Conservation (phyloP, 2,888 invertebrate genomes). For the Bellardia bayeri region DNA sequence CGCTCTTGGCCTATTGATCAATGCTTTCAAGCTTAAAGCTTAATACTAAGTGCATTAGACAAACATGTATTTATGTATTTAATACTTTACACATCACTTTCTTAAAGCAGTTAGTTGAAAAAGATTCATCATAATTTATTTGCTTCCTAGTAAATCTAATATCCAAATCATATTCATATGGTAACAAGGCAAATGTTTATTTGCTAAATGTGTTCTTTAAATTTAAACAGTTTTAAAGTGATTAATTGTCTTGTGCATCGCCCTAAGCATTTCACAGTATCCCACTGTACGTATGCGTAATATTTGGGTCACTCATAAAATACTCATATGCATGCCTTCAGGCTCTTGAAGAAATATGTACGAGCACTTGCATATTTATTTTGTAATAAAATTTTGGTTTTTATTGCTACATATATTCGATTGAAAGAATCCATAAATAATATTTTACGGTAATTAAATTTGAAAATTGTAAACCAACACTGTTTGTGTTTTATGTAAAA, state of each 20-base stretch:
- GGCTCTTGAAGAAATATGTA: neutral
- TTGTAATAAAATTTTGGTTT: slow-evolving; percentile 3
- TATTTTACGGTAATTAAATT: neutral
- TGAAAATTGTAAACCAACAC: neutral
- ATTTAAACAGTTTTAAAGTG: neutral
- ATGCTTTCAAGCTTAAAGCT: slow-evolving; percentile 1
- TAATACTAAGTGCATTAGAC: neutral
- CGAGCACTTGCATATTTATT: neutral
- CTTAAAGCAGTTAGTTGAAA: neutral
- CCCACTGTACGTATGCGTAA: neutral
- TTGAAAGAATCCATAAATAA: neutral
- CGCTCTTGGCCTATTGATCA: slow-evolving; percentile 13
- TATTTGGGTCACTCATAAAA: neutral
- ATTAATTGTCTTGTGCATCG: neutral
- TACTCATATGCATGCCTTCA: neutral
- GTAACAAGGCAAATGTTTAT: neutral
- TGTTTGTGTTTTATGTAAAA: slow-evolving; percentile 13
- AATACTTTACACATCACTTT: neutral
- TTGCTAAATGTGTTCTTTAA: neutral
- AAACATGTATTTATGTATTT: slow-evolving; percentile 7
- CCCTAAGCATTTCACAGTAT: neutral
- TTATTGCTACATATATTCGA: slow-evolving; percentile 1
- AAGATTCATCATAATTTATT: slow-evolving; percentile 5
- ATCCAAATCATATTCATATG: neutral
- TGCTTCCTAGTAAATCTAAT: neutral